Percentiles rank a stretch among this genome's conserved stretches.
These are phyloP conservation scores for Nemotelus pantherinus DNA, from an alignment of 2,888 invertebrate genomes.

Conservation along the genomic window DNA sequence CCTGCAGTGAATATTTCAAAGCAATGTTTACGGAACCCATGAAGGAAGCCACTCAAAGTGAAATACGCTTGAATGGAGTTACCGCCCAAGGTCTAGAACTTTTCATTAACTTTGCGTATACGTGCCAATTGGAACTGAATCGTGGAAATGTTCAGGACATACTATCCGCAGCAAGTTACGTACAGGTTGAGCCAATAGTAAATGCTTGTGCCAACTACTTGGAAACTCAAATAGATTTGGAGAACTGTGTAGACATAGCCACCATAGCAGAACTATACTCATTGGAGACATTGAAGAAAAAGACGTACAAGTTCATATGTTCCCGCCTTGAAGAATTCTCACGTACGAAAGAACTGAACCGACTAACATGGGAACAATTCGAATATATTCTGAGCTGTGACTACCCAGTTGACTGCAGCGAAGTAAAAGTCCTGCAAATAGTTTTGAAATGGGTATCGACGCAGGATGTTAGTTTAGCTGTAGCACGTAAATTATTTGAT, in stretches of 20 bases:
- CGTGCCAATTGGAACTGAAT: slow-evolving; percentile 71
- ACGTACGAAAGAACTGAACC: slow-evolving; percentile 69
- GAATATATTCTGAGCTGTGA: slow-evolving; percentile 72
- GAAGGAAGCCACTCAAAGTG: slow-evolving; percentile 72
- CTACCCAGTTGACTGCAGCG: slow-evolving; percentile 75
- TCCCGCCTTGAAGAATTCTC: slow-evolving; percentile 72
- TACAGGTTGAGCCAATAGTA: slow-evolving; percentile 72
- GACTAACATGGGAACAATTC: slow-evolving; percentile 70
- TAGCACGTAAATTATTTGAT: slow-evolving; percentile 54
- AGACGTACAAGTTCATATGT: slow-evolving; percentile 74
- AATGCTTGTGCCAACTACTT: slow-evolving; percentile 74
- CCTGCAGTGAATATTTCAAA: slow-evolving; percentile 78
- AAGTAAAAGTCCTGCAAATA: slow-evolving; percentile 70
- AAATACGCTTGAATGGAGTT: slow-evolving; percentile 74
- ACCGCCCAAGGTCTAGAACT: slow-evolving; percentile 72
- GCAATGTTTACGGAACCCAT: slow-evolving; percentile 80
- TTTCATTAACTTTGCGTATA: slow-evolving; percentile 76
- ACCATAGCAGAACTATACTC: slow-evolving; percentile 76
- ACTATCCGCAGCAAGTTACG: slow-evolving; percentile 75
- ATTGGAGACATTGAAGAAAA: slow-evolving; percentile 68
- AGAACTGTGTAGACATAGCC: slow-evolving; percentile 78
- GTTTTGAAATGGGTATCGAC: slow-evolving; percentile 69
- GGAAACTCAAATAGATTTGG: slow-evolving; percentile 73
- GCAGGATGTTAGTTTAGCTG: slow-evolving; percentile 50
- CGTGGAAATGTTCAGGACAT: slow-evolving; percentile 74